Evolutionary conservation across 2,113 vertebrate species (phyloP).

Genomic region (Sander vitreus): DNA sequence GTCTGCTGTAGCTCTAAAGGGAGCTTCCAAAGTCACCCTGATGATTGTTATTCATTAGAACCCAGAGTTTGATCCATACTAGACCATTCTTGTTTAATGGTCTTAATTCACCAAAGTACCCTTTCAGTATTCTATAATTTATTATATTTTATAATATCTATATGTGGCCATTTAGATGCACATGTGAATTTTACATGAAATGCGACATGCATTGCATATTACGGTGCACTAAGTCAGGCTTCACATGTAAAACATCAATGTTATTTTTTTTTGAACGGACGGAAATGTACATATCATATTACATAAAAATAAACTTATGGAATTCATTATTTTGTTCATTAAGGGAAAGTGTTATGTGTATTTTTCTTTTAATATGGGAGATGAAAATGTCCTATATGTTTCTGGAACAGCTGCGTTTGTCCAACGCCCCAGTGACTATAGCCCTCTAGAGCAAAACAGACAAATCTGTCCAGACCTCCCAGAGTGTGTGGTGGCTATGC

Average conservation of each 20-base stretch:
- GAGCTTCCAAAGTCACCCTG: background rate
- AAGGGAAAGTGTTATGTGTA: background rate
- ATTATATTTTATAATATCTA: too few species aligned
- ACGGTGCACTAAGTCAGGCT: background rate
- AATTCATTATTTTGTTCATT: background rate
- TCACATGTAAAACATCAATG: background rate
- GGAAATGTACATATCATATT: background rate
- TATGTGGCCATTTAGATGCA: too few species aligned
- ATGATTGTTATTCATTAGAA: background rate
- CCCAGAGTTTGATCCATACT: background rate
- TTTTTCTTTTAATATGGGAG: background rate
- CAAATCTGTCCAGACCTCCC: slow-evolving; percentile 7
- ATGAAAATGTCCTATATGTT: background rate
- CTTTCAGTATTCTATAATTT: too few species aligned
- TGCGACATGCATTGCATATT: too few species aligned
- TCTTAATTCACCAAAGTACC: too few species aligned
- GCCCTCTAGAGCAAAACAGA: background rate
- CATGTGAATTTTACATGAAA: too few species aligned
- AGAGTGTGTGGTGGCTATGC: background rate
- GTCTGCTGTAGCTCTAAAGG: background rate
- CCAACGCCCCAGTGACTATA: background rate
- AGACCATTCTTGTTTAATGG: background rate
- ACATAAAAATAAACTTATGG: background rate
- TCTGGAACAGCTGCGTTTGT: background rate
- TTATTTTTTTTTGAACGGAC: background rate